Conservation (phyloP, 2,888 invertebrate genomes). For the Corbicula japonica region DNA sequence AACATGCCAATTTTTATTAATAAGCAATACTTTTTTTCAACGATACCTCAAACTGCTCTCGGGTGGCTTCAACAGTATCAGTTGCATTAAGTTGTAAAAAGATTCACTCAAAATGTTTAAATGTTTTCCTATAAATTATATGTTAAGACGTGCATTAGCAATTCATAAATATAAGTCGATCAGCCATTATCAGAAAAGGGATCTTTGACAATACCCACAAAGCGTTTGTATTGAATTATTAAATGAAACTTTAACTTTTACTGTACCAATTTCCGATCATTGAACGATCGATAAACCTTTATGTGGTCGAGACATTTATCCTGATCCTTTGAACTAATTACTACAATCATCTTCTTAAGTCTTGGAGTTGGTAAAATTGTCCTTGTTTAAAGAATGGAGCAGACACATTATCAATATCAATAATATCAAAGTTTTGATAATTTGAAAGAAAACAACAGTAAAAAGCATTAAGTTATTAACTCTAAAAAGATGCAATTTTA, state of each 20-base stretch:
- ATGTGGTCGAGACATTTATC: slow-evolving; percentile 20
- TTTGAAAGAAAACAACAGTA: no score
- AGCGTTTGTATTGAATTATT: slow-evolving; percentile 13
- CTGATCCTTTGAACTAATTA: slow-evolving; percentile 18
- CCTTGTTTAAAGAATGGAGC: background rate
- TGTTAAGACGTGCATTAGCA: background rate
- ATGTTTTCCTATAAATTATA: slow-evolving; percentile 17
- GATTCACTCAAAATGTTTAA: background rate
- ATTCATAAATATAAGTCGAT: slow-evolving; percentile 20
- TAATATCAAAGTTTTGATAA: background rate
- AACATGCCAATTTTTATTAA: slow-evolving; percentile 19
- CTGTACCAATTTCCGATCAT: slow-evolving; percentile 28
- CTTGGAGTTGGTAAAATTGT: slow-evolving; percentile 13
- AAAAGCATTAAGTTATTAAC: no score
- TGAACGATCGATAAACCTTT: slow-evolving; percentile 22
- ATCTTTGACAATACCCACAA: slow-evolving; percentile 37
- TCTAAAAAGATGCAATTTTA: no score
- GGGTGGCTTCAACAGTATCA: slow-evolving; percentile 6
- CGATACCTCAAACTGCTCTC: background rate
- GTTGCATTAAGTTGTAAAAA: background rate
- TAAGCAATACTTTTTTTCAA: slow-evolving; percentile 20
- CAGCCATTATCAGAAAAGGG: background rate
- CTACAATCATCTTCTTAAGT: slow-evolving; percentile 17
- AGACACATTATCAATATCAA: slow-evolving; percentile 5
- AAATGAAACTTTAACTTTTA: slow-evolving; percentile 25